Evolutionary conservation across 2,797 vertebrate species (phyloP).

Genomic region (Antennarius maculatus): DNA sequence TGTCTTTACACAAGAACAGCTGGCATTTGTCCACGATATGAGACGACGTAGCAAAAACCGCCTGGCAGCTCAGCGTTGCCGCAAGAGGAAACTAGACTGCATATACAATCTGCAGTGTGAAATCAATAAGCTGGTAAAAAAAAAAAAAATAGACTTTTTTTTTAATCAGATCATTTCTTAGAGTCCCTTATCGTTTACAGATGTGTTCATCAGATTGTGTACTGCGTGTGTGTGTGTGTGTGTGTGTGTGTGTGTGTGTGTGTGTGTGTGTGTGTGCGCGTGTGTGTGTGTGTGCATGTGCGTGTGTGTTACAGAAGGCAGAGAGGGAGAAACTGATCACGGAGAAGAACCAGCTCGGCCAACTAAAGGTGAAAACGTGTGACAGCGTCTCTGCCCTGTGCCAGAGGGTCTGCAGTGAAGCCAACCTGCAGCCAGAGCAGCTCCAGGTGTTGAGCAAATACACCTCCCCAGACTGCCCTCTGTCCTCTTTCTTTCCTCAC

Average conservation of each 20-base stretch:
- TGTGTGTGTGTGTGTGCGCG: not conserved
- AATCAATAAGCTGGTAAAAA: conserved; percentile 92
- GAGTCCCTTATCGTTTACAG: not conserved
- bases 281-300: not conserved
- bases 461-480: conserved; percentile 87
- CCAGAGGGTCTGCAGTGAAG: conserved; percentile 89
- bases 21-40: conserved; percentile 94
- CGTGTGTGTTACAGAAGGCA: conserved; percentile 77
- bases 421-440: conserved; percentile 89
- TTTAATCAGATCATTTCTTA: not conserved
- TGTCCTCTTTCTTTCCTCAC: conserved; percentile 84
- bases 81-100: conserved; percentile 97
- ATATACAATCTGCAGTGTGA: conserved; percentile 94
- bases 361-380: conserved; percentile 85
- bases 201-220: not conserved
- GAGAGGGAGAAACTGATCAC: conserved; percentile 87
- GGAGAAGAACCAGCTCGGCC: conserved; percentile 87
- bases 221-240: conserved; percentile 15
- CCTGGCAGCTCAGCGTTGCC: conserved; percentile 95
- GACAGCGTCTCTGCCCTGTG: conserved; percentile 90
- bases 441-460: conserved; percentile 93
- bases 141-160: not conserved
- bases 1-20: conserved; percentile 87
- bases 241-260: not conserved
- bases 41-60: conserved; percentile 96